Evolutionary conservation across 1,140 invertebrate species (phyloP).

Genomic region (Drosophila nigromelanica): DNA sequence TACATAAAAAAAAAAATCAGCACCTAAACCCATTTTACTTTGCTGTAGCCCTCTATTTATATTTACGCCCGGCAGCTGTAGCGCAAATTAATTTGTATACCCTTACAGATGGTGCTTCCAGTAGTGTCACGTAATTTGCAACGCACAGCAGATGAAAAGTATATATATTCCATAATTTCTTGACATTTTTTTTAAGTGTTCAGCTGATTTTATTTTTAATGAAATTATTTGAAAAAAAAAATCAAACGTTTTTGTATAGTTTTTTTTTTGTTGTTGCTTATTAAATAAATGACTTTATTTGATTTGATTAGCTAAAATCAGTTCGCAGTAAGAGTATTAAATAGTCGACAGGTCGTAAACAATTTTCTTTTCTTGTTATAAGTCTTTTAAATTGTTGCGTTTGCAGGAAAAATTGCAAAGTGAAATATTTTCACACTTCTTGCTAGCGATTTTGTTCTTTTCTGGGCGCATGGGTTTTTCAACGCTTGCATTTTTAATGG

Average conservation of each 20-base stretch:
- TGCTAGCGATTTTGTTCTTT: conserved; percentile 14
- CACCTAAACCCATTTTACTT: conserved; percentile 9
- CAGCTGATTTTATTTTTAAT: no score
- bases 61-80: conserved; percentile 10
- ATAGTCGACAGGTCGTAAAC: not conserved
- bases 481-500: conserved; percentile 43
- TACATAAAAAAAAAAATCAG: conserved; percentile 10
- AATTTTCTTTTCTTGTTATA: conserved; percentile 43
- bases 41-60: conserved; percentile 16
- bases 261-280: no score
- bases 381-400: conserved; percentile 60
- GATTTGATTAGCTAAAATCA: no score
- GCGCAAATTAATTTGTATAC: conserved; percentile 29
- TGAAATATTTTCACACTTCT: conserved; percentile 48
- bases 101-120: not conserved
- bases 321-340: not conserved
- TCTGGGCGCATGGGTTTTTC: conserved; percentile 18
- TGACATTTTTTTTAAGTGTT: no score
- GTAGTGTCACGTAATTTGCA: not conserved
- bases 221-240: no score
- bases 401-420: conserved; percentile 34
- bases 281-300: no score
- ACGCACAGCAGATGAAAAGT: no score
- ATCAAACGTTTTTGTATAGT: no score
- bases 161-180: no score